A percentile compares a stretch with the other conserved stretches of the same genome.
Conservation (phyloP, 2,113 vertebrate species). For the Procavia capensis region DNA sequence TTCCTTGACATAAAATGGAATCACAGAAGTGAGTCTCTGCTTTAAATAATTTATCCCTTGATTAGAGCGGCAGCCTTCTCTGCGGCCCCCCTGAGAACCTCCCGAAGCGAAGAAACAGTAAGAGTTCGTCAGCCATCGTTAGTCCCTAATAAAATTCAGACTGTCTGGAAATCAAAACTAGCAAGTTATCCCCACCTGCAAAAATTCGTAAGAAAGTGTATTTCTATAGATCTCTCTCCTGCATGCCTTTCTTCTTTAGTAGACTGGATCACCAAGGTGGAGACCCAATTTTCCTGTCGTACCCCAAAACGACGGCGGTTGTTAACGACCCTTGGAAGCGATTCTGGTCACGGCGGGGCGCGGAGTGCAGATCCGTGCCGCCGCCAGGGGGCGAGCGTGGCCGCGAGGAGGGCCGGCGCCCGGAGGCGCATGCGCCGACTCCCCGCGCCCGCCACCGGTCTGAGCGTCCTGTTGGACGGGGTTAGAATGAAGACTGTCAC, state of each 20-base stretch:
- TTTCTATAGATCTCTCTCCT: not conserved
- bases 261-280: not conserved
- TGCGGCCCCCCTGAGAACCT: not conserved
- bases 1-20: slow-evolving; percentile 30
- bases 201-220: not conserved
- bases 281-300: slow-evolving; percentile 5
- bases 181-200: not conserved
- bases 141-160: not conserved
- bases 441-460: no score
- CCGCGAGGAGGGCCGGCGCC: slow-evolving; percentile 39
- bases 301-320: not conserved
- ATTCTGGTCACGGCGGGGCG: not conserved
- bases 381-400: slow-evolving; percentile 73
- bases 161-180: not conserved
- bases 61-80: not conserved
- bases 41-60: slow-evolving; percentile 37
- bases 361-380: not conserved
- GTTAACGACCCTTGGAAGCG: not conserved
- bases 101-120: not conserved
- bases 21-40: not conserved
- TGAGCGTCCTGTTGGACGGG: no score
- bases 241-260: not conserved
- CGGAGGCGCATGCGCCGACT: no score
- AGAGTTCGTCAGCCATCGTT: not conserved
- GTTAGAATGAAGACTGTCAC: not conserved